Evolutionary conservation across 2,113 vertebrate species (phyloP).

Genomic region (Trematomus loennbergii): DNA sequence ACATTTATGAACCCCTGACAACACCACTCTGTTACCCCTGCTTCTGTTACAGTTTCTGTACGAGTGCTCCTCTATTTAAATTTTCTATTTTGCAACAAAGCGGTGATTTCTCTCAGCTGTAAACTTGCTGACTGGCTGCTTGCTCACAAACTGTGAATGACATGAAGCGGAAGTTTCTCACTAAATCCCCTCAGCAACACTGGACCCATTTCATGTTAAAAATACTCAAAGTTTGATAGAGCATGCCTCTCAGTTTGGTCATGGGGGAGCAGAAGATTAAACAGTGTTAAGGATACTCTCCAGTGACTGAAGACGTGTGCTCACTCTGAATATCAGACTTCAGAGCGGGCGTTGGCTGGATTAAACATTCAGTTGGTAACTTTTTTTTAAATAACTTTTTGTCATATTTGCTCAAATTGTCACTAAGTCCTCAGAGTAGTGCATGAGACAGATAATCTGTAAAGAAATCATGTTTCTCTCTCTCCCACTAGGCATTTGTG

Average conservation of each 20-base stretch:
- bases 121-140: slow-evolving; percentile 59
- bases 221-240: slow-evolving; percentile 36
- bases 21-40: neutral
- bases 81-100: slow-evolving; percentile 46
- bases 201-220: slow-evolving; percentile 26
- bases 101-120: slow-evolving; percentile 38
- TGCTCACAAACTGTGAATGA: slow-evolving; percentile 28
- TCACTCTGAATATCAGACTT: slow-evolving; percentile 21
- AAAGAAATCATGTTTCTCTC: no score
- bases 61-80: slow-evolving; percentile 35
- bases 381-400: no score
- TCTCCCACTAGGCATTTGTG: no score
- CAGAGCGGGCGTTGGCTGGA: slow-evolving; percentile 4
- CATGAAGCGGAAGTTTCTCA: slow-evolving; percentile 36
- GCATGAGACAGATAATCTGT: no score
- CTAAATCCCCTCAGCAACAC: slow-evolving; percentile 42
- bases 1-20: no score
- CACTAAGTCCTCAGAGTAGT: no score
- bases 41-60: slow-evolving; percentile 17
- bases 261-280: slow-evolving; percentile 16
- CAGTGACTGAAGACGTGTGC: slow-evolving; percentile 7
- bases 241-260: slow-evolving; percentile 23
- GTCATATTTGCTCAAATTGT: no score
- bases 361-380: slow-evolving; percentile 16
- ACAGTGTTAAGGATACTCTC: slow-evolving; percentile 38